Evolutionary conservation across 2,888 invertebrate genomes (phyloP).

Genomic region (Nymphalis c-album): DNA sequence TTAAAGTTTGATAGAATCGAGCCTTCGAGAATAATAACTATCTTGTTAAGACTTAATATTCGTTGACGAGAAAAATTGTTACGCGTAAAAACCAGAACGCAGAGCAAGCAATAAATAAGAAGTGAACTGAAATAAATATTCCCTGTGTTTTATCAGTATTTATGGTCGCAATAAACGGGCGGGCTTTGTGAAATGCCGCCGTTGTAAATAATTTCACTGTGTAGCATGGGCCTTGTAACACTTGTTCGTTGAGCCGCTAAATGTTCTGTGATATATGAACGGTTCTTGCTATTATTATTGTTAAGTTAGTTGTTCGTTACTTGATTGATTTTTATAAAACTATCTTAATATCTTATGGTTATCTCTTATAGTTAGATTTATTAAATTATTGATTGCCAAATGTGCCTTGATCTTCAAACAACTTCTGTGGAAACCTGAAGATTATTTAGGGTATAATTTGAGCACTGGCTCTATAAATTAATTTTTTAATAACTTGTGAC

Average conservation of each 20-base stretch:
- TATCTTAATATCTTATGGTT: background rate
- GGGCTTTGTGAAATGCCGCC: constrained; percentile 73
- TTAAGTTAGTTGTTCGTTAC: background rate
- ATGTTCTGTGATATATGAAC: constrained; percentile 14
- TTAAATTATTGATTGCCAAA: too few species aligned
- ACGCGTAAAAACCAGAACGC: constrained; percentile 56
- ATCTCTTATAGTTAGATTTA: too few species aligned
- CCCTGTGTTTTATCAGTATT: constrained; percentile 76
- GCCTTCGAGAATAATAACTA: constrained; percentile 4
- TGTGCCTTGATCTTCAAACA: too few species aligned
- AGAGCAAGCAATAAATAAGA: constrained; percentile 73
- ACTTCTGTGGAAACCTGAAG: too few species aligned
- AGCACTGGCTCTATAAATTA: too few species aligned
- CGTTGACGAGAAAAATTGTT: constrained; percentile 42
- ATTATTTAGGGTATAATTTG: too few species aligned
- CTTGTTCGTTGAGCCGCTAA: constrained; percentile 56
- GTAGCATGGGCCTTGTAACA: constrained; percentile 70
- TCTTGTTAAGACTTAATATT: constrained; percentile 28
- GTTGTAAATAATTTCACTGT: constrained; percentile 78
- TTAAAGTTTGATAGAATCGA: too few species aligned
- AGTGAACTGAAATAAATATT: constrained; percentile 77
- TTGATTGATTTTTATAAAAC: background rate
- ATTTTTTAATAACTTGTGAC: too few species aligned
- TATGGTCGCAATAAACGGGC: constrained; percentile 76
- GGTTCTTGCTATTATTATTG: background rate